These are phyloP conservation scores for Latrodectus elegans DNA, from an alignment of 2,888 invertebrate species.

Conservation along the genomic window DNA sequence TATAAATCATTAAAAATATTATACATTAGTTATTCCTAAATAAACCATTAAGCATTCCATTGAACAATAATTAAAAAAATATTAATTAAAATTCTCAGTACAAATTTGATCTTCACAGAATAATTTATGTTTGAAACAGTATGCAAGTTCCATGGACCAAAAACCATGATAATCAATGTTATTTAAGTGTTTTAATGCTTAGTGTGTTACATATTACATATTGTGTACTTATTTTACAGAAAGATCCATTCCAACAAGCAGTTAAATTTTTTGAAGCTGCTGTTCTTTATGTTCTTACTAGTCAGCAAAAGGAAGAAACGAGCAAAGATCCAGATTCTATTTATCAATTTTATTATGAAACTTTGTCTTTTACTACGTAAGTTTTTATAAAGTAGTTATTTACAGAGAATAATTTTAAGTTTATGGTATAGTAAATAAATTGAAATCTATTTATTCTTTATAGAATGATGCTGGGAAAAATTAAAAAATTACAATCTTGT, in stretches of 20 bases:
- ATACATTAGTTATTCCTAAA: no score
- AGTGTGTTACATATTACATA: no score
- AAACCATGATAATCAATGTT: no score
- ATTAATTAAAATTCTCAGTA: no score
- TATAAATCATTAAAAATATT: no score
- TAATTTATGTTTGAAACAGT: no score
- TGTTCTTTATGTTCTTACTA: slow-evolving; percentile 62
- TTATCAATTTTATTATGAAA: slow-evolving; percentile 54
- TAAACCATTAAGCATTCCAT: no score
- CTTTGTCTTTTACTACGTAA: slow-evolving; percentile 54
- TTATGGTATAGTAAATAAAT: neutral
- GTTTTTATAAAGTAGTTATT: neutral
- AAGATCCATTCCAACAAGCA: slow-evolving; percentile 58
- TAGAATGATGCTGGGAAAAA: slow-evolving; percentile 36
- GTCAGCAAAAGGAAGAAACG: slow-evolving; percentile 62
- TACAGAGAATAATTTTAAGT: neutral
- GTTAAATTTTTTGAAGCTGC: slow-evolving; percentile 62
- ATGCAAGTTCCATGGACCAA: no score
- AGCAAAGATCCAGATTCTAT: slow-evolving; percentile 55
- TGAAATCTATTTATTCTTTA: slow-evolving; percentile 2
- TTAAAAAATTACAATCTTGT: slow-evolving; percentile 50
- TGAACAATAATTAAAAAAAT: no score
- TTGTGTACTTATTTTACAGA: slow-evolving; percentile 29
- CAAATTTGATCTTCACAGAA: no score
- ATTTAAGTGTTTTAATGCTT: no score